Conservation (phyloP, 2,797 vertebrate genomes). For the Adrianichthys oophorus region DNA sequence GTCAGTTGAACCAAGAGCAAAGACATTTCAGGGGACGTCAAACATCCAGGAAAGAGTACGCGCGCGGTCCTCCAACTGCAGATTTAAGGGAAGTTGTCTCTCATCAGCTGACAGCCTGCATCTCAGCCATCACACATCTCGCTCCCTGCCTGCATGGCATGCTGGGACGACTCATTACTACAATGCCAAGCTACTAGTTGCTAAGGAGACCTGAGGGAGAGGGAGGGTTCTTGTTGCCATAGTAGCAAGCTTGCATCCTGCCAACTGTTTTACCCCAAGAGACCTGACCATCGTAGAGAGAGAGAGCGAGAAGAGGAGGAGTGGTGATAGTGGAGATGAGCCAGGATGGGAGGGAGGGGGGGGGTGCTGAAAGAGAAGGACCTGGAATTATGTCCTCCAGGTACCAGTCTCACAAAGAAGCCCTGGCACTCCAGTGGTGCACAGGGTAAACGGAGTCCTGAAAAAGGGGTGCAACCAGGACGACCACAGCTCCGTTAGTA, state of each 20-base stretch:
- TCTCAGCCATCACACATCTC: slow-evolving; percentile 50
- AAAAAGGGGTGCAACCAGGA: too few species aligned
- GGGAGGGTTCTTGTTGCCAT: slow-evolving; percentile 84
- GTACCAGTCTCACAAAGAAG: slow-evolving; percentile 27
- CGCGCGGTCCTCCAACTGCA: not conserved
- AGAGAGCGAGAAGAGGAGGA: slow-evolving; percentile 53
- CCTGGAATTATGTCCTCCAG: slow-evolving; percentile 62
- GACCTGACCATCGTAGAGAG: slow-evolving; percentile 77
- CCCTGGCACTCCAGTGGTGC: slow-evolving; percentile 34
- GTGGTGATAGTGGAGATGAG: slow-evolving; percentile 50
- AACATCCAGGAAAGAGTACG: not conserved
- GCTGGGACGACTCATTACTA: slow-evolving; percentile 80
- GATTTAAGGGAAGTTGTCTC: slow-evolving; percentile 31
- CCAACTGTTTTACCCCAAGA: slow-evolving; percentile 80
- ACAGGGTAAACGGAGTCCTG: slow-evolving; percentile 21
- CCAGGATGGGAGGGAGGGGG: slow-evolving; percentile 47
- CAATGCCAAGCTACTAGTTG: slow-evolving; percentile 84
- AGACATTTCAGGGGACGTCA: too few species aligned
- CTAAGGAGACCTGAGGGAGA: slow-evolving; percentile 84
- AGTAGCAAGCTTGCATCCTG: slow-evolving; percentile 81
- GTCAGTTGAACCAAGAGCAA: too few species aligned
- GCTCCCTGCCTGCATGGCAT: slow-evolving; percentile 69
- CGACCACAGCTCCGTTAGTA: slow-evolving; percentile 27
- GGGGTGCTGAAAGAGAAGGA: slow-evolving; percentile 67
- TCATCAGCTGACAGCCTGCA: slow-evolving; percentile 34